These are phyloP conservation scores for Bombylius major DNA, from an alignment of 2,888 invertebrate species.

Conservation along the genomic window DNA sequence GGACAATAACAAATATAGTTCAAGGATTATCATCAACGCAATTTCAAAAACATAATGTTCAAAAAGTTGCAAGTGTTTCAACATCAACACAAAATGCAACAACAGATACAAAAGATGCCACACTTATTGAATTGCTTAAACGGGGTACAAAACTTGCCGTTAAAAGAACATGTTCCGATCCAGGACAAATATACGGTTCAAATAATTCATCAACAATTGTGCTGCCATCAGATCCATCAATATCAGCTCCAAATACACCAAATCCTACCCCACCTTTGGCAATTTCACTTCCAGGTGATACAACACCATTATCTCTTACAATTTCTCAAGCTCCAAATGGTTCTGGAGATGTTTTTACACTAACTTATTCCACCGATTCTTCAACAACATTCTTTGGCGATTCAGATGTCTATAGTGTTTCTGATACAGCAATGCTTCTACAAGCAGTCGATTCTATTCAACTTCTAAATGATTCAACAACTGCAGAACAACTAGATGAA, in stretches of 20 bases:
- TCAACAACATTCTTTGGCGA: slow-evolving; percentile 47
- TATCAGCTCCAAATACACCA: slow-evolving; percentile 38
- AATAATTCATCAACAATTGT: slow-evolving; percentile 26
- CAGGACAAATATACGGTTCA: slow-evolving; percentile 41
- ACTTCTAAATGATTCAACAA: slow-evolving; percentile 47
- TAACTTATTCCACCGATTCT: slow-evolving; percentile 45
- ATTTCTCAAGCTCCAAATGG: slow-evolving; percentile 28
- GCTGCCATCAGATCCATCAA: slow-evolving; percentile 20
- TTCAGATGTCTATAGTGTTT: slow-evolving; percentile 66
- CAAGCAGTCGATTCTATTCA: slow-evolving; percentile 54
- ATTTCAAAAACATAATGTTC: slow-evolving; percentile 25
- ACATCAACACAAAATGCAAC: slow-evolving; percentile 32
- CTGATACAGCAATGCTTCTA: slow-evolving; percentile 51
- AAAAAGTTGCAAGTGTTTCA: slow-evolving; percentile 20
- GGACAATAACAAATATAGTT: slow-evolving; percentile 24
- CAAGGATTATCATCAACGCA: slow-evolving; percentile 23
- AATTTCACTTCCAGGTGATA: slow-evolving; percentile 25
- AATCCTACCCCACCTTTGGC: slow-evolving; percentile 36
- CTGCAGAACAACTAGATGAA: slow-evolving; percentile 51
- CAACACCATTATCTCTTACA: slow-evolving; percentile 31
- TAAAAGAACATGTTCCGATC: slow-evolving; percentile 58
- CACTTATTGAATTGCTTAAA: slow-evolving; percentile 65
- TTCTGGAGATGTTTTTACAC: slow-evolving; percentile 47
- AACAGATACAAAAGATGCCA: slow-evolving; percentile 52
- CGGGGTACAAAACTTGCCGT: slow-evolving; percentile 57